Evolutionary conservation across 2,797 vertebrate genomes (phyloP).

Genomic region (Lophius americanus): DNA sequence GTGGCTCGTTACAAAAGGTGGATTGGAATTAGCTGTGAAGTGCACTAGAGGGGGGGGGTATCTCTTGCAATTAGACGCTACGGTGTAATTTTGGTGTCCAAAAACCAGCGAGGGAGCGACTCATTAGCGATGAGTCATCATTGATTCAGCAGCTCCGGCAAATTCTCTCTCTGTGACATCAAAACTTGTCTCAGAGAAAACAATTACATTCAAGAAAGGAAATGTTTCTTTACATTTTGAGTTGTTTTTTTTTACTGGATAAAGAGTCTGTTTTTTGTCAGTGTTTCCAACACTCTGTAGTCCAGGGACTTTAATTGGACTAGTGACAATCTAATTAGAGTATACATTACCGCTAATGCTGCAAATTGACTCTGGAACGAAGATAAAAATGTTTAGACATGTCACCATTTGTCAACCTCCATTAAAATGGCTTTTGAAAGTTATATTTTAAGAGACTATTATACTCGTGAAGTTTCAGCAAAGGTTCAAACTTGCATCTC

Average conservation of each 20-base stretch:
- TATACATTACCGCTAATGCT: background rate
- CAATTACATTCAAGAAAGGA: conserved; percentile 6
- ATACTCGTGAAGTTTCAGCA: too few species aligned
- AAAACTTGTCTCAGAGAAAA: conserved; percentile 2
- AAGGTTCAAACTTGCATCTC: too few species aligned
- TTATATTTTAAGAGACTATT: background rate
- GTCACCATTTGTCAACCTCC: background rate
- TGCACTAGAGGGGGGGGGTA: too few species aligned
- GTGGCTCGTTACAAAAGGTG: too few species aligned
- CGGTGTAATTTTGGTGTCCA: conserved; percentile 27
- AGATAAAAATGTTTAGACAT: background rate
- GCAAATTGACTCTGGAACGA: background rate
- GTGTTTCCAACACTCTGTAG: background rate
- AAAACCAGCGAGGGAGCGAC: conserved; percentile 9
- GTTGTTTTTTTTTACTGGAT: background rate
- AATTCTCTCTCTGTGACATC: conserved; percentile 19
- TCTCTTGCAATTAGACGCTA: conserved; percentile 39
- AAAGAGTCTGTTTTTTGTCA: background rate
- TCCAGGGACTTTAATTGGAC: background rate
- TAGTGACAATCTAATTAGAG: conserved; percentile 12
- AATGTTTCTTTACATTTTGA: conserved; percentile 12
- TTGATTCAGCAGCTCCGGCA: conserved; percentile 8
- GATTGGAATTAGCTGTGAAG: too few species aligned
- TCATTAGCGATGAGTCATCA: conserved; percentile 36
- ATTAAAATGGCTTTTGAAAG: background rate